A percentile compares a stretch with the other conserved stretches of the same genome.
Evolutionary conservation across 2,113 vertebrate species (phyloP).

Genomic region (Carettochelys insculpta): DNA sequence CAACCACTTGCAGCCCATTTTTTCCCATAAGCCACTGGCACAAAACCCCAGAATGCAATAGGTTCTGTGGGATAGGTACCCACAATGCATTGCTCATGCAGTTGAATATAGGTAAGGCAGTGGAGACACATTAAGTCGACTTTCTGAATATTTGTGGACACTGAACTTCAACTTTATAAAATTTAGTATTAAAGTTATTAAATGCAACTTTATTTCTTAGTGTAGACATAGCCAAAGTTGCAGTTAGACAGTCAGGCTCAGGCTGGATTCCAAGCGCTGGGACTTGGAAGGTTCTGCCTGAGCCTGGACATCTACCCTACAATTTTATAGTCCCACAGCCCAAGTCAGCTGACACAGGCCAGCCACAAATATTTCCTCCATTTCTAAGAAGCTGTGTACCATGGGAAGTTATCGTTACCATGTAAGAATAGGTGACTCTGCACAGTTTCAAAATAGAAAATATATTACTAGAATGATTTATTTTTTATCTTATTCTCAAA

Average conservation of each 20-base stretch:
- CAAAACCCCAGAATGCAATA: no score
- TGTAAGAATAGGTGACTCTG: slow-evolving; percentile 22
- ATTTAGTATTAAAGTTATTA: no score
- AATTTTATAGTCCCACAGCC: neutral
- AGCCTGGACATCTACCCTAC: neutral
- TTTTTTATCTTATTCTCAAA: slow-evolving; percentile 42
- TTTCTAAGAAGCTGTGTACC: neutral
- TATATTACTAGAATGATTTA: slow-evolving; percentile 41
- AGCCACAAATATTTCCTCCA: neutral
- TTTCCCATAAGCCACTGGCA: no score
- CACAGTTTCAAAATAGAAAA: neutral
- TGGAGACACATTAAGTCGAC: no score
- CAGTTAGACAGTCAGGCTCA: neutral
- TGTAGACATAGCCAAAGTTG: no score
- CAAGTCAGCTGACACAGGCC: neutral
- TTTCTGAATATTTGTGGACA: no score
- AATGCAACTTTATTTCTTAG: no score
- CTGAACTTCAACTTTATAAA: no score
- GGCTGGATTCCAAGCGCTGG: neutral
- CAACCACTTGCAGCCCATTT: no score
- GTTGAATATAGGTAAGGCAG: no score
- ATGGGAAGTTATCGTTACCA: slow-evolving; percentile 5
- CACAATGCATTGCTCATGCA: no score
- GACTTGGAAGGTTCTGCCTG: neutral
- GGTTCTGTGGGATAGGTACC: no score